These are phyloP conservation scores for Heliconius hortense DNA, from an alignment of 2,888 invertebrate genomes.

Conservation along the genomic window DNA sequence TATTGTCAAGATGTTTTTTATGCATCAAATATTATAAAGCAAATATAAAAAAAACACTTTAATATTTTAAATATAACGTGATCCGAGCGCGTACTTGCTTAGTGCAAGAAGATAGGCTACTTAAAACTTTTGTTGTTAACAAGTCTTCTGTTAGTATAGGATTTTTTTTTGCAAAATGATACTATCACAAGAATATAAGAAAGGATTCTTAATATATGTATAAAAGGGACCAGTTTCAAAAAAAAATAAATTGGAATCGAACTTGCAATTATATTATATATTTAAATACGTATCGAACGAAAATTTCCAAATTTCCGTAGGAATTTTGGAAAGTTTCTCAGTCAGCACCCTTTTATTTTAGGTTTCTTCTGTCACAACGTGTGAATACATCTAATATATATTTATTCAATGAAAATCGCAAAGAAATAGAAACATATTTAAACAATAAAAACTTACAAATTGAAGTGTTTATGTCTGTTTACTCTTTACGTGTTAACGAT, in stretches of 20 bases:
- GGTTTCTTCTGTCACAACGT: conserved; percentile 52
- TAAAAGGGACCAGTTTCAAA: neutral
- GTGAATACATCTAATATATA: conserved; percentile 48
- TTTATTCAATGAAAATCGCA: conserved; percentile 54
- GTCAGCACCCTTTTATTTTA: conserved; percentile 40
- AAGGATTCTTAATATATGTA: neutral
- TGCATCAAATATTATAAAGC: too few species aligned
- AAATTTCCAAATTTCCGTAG: too few species aligned
- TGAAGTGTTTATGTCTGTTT: conserved; percentile 61
- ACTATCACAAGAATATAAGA: neutral
- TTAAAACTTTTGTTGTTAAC: conserved; percentile 8
- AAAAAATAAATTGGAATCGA: neutral
- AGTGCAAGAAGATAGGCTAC: neutral
- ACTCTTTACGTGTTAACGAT: conserved; percentile 51
- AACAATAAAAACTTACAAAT: conserved; percentile 51
- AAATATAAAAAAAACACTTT: neutral
- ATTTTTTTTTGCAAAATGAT: neutral
- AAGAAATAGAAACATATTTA: conserved; percentile 53
- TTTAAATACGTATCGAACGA: too few species aligned
- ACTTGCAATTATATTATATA: neutral
- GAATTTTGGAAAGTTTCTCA: too few species aligned
- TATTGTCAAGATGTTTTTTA: too few species aligned
- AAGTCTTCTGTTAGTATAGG: neutral
- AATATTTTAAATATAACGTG: neutral
- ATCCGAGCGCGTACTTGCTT: neutral